Conservation (phyloP, 2,113 vertebrate genomes). For the Mormyrus lacerda region DNA sequence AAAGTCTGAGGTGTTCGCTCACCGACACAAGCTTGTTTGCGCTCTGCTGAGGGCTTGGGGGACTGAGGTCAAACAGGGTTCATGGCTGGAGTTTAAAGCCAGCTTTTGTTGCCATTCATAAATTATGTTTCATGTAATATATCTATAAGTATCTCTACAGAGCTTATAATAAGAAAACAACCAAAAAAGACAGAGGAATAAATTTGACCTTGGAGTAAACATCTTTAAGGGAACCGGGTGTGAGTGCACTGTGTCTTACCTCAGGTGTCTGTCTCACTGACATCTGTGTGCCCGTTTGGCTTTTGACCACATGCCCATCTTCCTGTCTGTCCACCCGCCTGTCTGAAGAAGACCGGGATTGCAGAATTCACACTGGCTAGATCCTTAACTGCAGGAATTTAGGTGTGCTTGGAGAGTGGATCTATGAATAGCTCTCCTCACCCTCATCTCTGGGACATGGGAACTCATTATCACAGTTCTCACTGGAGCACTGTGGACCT, state of each 20-base stretch:
- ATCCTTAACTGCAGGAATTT: background rate
- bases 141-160: background rate
- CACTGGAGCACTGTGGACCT: conserved; percentile 41
- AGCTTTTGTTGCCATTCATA: conserved; percentile 9
- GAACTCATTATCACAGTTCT: conserved; percentile 51
- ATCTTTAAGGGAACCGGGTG: background rate
- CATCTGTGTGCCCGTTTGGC: background rate
- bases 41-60: background rate
- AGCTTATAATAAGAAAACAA: background rate
- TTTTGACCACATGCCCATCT: background rate
- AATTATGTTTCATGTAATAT: background rate
- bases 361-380: background rate
- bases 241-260: background rate
- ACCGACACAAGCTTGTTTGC: background rate
- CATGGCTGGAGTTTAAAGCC: background rate
- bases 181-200: background rate
- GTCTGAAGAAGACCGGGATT: background rate
- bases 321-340: background rate
- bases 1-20: background rate
- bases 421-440: conserved; percentile 32
- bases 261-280: background rate
- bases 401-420: conserved; percentile 11
- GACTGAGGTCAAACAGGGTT: background rate
- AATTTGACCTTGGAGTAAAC: background rate
- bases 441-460: conserved; percentile 43